A percentile compares a stretch with the other conserved stretches of the same genome.
Conservation (phyloP, 1,140 invertebrate species). For the Drosophila lowei region DNA sequence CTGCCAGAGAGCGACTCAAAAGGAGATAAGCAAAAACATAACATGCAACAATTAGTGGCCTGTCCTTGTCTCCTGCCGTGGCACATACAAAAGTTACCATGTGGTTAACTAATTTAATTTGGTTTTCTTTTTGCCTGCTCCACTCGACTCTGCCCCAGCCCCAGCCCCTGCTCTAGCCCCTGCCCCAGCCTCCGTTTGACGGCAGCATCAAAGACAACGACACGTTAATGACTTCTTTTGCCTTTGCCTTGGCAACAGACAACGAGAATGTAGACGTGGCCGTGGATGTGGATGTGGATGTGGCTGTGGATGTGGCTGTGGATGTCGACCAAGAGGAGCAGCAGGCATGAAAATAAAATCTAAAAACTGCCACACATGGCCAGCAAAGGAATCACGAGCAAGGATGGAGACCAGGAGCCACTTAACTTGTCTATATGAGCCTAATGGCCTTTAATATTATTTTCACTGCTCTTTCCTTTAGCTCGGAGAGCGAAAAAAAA, state of each 20-base stretch:
- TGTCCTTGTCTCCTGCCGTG: conserved; percentile 24
- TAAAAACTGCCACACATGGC: conserved; percentile 71
- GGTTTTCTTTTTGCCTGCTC: conserved; percentile 62
- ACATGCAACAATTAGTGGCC: conserved; percentile 80
- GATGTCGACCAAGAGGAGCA: conserved; percentile 1
- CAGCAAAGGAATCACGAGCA: conserved; percentile 40
- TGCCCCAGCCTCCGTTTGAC: conserved; percentile 16
- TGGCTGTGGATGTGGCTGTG: not conserved
- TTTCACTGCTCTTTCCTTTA: conserved; percentile 71
- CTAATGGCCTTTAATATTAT: conserved; percentile 83
- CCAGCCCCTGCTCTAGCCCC: too few species aligned
- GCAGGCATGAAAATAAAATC: conserved; percentile 75
- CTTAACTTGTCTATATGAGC: conserved; percentile 83
- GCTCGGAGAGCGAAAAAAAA: conserved; percentile 20
- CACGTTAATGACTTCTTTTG: conserved; percentile 82
- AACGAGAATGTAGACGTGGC: not conserved
- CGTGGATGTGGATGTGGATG: not conserved
- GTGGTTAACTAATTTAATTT: conserved; percentile 83
- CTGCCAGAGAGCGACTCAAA: conserved; percentile 13
- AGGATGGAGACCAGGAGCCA: conserved; percentile 56
- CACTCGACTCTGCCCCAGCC: conserved; percentile 6
- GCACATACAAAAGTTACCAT: conserved; percentile 76
- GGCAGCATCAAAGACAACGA: conserved; percentile 78
- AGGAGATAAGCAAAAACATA: conserved; percentile 77
- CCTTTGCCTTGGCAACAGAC: conserved; percentile 53